A percentile compares a stretch with the other conserved stretches of the same genome.
Conservation (phyloP, 2,113 vertebrate genomes). For the Nannobrachium achirus region DNA sequence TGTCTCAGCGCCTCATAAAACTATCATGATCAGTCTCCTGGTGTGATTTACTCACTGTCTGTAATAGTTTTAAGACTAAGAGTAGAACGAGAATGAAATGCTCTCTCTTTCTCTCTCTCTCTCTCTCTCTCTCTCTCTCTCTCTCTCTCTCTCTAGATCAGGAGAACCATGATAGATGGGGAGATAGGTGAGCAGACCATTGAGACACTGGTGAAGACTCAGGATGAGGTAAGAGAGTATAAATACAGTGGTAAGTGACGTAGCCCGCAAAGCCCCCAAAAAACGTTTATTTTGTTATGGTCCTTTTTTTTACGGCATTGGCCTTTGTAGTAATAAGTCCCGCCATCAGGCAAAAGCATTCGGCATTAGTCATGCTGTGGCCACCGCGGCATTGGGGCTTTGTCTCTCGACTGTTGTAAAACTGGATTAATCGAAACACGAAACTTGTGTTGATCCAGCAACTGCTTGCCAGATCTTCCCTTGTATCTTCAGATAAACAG, state of each 20-base stretch:
- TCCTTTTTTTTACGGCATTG: background rate
- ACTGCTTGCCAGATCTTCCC: too few species aligned
- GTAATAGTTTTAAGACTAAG: slow-evolving; percentile 10
- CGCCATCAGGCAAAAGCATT: background rate
- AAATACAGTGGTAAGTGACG: background rate
- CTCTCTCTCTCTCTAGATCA: slow-evolving; percentile 81
- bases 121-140: background rate
- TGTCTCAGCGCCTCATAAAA: slow-evolving; percentile 27
- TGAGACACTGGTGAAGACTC: slow-evolving; percentile 94
- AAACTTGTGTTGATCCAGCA: too few species aligned
- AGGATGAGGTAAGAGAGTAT: slow-evolving; percentile 90
- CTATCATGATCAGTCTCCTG: background rate
- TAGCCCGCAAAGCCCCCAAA: background rate
- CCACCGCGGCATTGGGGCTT: background rate
- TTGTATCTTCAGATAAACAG: too few species aligned
- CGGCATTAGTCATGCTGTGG: too few species aligned
- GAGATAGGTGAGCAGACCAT: slow-evolving; percentile 92
- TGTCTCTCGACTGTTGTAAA: background rate
- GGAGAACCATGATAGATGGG: slow-evolving; percentile 96
- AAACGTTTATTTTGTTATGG: background rate
- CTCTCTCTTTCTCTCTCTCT: background rate
- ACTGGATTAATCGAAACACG: too few species aligned
- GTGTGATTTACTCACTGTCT: slow-evolving; percentile 24
- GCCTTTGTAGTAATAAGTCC: background rate
- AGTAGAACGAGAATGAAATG: background rate